Base-by-base conservation (phyloP, 2,888 invertebrate species). In the Cotesia congregata region DNA sequence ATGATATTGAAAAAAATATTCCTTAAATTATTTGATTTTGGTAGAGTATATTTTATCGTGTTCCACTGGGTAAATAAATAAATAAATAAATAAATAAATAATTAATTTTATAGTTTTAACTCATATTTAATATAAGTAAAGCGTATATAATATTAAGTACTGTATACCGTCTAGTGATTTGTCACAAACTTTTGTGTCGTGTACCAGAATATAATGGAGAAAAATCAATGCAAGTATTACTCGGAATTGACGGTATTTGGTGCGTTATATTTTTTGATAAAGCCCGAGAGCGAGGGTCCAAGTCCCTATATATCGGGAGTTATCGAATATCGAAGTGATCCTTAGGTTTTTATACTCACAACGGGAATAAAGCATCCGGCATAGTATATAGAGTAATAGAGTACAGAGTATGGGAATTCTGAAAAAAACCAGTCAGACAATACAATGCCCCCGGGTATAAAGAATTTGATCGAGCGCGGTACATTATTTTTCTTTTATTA, bases 151-250 rank as follows among this genome's bases (percentile, higher is more conserved):
- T 30, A n/a, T n/a, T n/a, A 30, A 3, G 30, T 30, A 30, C 30
- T 30, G 30, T 30, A 17, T 17, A 30, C 30, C 30, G 30, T 30
- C 30, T 30, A 30, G 3, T 30, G 50, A 50, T 50, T 50, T 50
- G 50, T 50, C 50, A 30, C 30, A 30, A 30, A 30, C 30, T 30
- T 30, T 3, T 30, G 3, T 30, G 30, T 30, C 30, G 3, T 3
- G 30, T 30, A 30, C 30, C 3, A 30, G 3, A 30, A 75, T 70
- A 82, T 83, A 80, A 79, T 77, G 80, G 80, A 83, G 69, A 70
- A 59, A 70, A n/a, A 60, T 70, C 50, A 9, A 59, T 50, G 20
- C n/a, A 69, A 59, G 41, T n/a, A 6, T 60, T 20, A 70, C 30
- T 30, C 30, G 30, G 3, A 30, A 30, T 30, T 30, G 3, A 70